These are phyloP conservation scores for Drosophila sordidula DNA, from an alignment of 2,888 invertebrate species.

Conservation along the genomic window DNA sequence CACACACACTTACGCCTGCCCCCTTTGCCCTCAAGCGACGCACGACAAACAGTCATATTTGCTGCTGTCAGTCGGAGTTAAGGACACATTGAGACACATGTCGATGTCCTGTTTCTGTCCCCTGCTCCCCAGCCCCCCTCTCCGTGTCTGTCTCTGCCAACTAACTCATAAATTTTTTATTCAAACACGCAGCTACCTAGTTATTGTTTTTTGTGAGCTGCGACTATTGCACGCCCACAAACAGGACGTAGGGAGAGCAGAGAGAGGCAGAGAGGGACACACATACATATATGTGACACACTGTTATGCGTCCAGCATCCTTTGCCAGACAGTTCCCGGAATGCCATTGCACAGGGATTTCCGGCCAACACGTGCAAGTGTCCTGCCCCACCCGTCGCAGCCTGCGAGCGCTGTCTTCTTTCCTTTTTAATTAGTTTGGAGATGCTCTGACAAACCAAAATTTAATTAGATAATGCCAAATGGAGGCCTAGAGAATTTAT, in stretches of 20 bases:
- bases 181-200: constrained; percentile 46
- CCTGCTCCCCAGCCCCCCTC: background rate
- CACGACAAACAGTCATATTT: constrained; percentile 32
- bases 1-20: background rate
- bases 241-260: background rate
- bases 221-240: constrained; percentile 65
- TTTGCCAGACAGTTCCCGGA: constrained; percentile 50
- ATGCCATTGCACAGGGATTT: constrained; percentile 47
- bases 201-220: constrained; percentile 81
- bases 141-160: constrained; percentile 20
- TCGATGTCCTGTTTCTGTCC: constrained; percentile 55
- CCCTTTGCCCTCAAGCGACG: background rate
- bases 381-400: constrained; percentile 5
- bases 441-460: constrained; percentile 20
- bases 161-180: constrained; percentile 77
- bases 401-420: constrained; percentile 15
- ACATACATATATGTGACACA: constrained; percentile 42
- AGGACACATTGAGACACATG: constrained; percentile 64
- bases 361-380: constrained; percentile 58
- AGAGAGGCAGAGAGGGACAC: background rate
- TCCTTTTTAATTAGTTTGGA: constrained; percentile 45
- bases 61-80: constrained; percentile 61
- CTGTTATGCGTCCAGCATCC: constrained; percentile 45
- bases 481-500: background rate
- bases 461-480: constrained; percentile 22